A percentile compares a stretch with the other conserved stretches of the same genome.
Evolutionary conservation across 2,113 vertebrate genomes (phyloP).

Genomic region (Perccottus glenii): DNA sequence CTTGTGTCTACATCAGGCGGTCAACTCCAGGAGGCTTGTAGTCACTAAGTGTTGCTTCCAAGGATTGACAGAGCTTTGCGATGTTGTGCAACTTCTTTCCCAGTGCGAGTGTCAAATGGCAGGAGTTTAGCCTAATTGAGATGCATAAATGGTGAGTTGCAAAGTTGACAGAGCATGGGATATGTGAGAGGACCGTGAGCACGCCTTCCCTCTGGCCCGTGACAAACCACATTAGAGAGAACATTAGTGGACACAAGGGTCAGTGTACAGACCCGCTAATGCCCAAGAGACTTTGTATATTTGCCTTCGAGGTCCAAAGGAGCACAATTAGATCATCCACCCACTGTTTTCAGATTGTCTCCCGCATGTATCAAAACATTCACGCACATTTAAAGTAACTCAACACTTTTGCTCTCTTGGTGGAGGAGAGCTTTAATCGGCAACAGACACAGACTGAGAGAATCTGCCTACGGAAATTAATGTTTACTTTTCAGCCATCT

Average conservation of each 20-base stretch:
- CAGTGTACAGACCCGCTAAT: constrained; percentile 28
- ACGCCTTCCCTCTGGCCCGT: constrained; percentile 36
- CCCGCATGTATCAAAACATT: constrained; percentile 14
- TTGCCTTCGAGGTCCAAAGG: constrained; percentile 24
- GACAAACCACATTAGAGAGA: constrained; percentile 53
- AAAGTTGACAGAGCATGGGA: constrained; percentile 24
- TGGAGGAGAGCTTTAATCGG: constrained; percentile 56
- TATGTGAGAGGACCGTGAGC: constrained; percentile 28
- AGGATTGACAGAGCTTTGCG: constrained; percentile 4
- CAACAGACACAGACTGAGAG: constrained; percentile 60
- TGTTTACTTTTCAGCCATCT: constrained; percentile 71
- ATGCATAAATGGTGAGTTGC: constrained; percentile 40
- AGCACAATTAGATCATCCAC: constrained; percentile 52
- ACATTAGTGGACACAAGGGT: constrained; percentile 38
- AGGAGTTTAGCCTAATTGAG: constrained; percentile 29
- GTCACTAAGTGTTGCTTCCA: not conserved
- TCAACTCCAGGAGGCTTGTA: not conserved
- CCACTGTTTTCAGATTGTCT: constrained; percentile 24
- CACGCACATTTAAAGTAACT: constrained; percentile 36
- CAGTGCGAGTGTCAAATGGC: constrained; percentile 37
- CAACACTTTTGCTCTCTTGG: constrained; percentile 39
- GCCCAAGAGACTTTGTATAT: constrained; percentile 16
- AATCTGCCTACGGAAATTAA: constrained; percentile 72
- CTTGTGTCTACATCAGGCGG: no score
- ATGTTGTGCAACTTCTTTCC: constrained; percentile 24